Evolutionary conservation across 2,113 vertebrate genomes (phyloP).

Genomic region (Silurus glanis): DNA sequence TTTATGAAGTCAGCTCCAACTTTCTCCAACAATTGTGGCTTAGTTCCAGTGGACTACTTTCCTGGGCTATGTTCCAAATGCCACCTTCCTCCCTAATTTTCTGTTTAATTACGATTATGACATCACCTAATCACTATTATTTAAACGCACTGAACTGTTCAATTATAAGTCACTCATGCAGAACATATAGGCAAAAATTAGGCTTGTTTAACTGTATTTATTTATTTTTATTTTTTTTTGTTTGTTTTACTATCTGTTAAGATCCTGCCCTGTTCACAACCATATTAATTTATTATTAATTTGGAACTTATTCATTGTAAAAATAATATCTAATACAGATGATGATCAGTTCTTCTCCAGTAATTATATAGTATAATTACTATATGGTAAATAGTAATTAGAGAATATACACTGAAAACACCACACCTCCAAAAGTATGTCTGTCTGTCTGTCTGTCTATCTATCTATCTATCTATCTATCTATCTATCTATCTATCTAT

Average conservation of each 20-base stretch:
- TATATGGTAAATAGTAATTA: not conserved
- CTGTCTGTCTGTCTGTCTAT: no score
- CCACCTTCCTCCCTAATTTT: constrained; percentile 6
- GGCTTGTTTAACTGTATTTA: not conserved
- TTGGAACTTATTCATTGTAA: not conserved
- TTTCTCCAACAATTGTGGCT: constrained; percentile 4
- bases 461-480: no score
- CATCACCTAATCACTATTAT: constrained; percentile 7
- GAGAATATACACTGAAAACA: not conserved
- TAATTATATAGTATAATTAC: not conserved
- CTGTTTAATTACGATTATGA: constrained; percentile 16
- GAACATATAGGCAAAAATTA: not conserved
- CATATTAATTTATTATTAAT: not conserved
- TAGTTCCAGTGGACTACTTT: not conserved
- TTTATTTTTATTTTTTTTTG: not conserved
- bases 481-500: no score
- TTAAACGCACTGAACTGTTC: constrained; percentile 13
- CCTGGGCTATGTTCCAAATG: constrained; percentile 24
- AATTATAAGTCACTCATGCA: not conserved
- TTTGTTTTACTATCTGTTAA: not conserved
- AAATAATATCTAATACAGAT: not conserved
- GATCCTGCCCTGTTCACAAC: not conserved
- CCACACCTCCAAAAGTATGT: not conserved
- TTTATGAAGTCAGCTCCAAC: not conserved
- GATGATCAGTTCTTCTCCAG: not conserved